phyloP scores from a whole-genome alignment of 2,888 invertebrate genomes.

The Orthonychiurus folsomi region DNA sequence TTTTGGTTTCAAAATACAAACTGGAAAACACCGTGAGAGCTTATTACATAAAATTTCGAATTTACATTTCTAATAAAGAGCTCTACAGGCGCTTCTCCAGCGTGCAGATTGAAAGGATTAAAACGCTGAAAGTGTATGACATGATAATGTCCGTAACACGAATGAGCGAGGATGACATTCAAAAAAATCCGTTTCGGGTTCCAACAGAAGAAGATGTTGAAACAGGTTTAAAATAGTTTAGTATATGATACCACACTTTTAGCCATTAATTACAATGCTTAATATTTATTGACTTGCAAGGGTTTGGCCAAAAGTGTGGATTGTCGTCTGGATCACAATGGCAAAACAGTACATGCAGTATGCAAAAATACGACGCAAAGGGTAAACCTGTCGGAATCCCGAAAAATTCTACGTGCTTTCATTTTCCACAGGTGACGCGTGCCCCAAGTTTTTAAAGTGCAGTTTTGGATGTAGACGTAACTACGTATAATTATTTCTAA shows the following conservation, averaged over 20 bases:
- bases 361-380: background rate
- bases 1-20: conserved; percentile 53
- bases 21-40: conserved; percentile 32
- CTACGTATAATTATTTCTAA: no score
- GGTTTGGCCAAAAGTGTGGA: conserved; percentile 10
- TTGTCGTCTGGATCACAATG: conserved; percentile 14
- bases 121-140: conserved; percentile 47
- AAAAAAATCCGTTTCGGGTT: conserved; percentile 47
- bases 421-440: conserved; percentile 44
- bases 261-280: background rate
- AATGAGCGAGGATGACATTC: conserved; percentile 48
- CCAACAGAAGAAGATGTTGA: conserved; percentile 39
- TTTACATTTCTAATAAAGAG: conserved; percentile 10
- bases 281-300: background rate
- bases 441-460: no score
- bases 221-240: conserved; percentile 6
- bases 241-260: background rate
- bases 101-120: conserved; percentile 46
- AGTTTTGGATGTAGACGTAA: no score
- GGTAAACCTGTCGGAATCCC: background rate
- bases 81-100: conserved; percentile 47
- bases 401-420: conserved; percentile 40
- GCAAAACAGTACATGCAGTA: conserved; percentile 18
- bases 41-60: background rate
- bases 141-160: conserved; percentile 49